Evolutionary conservation across 1,140 invertebrate genomes (phyloP).

Genomic region (Drosophila athabasca): DNA sequence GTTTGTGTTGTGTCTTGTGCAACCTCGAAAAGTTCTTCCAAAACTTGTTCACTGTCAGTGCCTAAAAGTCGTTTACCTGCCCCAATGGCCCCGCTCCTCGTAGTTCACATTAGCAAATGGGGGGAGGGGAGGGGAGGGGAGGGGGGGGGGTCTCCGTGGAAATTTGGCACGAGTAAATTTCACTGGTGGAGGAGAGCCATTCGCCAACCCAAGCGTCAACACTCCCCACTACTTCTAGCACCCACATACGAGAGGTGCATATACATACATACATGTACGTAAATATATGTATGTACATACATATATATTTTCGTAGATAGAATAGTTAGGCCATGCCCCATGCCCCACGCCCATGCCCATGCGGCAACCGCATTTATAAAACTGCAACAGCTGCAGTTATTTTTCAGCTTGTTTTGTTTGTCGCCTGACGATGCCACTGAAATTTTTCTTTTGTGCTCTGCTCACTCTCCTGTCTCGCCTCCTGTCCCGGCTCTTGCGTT

Average conservation of each 20-base stretch:
- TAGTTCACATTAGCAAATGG: constrained; percentile 18
- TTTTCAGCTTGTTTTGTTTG: constrained; percentile 71
- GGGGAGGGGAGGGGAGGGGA: no score
- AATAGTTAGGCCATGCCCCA: constrained; percentile 15
- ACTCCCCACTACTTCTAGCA: constrained; percentile 10
- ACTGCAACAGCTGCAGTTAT: constrained; percentile 81
- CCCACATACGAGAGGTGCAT: constrained; percentile 17
- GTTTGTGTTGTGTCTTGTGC: constrained; percentile 51
- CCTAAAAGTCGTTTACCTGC: constrained; percentile 45
- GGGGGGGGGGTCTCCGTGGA: not conserved
- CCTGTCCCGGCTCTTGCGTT: not conserved
- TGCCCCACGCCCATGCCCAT: not conserved
- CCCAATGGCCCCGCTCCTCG: not conserved
- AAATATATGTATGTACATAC: constrained; percentile 9
- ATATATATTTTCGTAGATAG: constrained; percentile 9
- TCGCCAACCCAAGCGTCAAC: constrained; percentile 36
- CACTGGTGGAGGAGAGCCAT: constrained; percentile 41
- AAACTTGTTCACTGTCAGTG: constrained; percentile 40
- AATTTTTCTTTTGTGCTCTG: constrained; percentile 22
- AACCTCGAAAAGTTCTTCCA: constrained; percentile 40
- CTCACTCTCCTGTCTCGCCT: not conserved
- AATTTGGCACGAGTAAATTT: constrained; percentile 57
- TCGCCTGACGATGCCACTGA: constrained; percentile 39
- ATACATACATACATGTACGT: constrained; percentile 3
- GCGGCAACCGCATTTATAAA: constrained; percentile 69